Evolutionary conservation across 1,140 invertebrate genomes (phyloP), one percentile per base, ranked within the genome.

Genomic region (Meteorus sp.): DNA sequence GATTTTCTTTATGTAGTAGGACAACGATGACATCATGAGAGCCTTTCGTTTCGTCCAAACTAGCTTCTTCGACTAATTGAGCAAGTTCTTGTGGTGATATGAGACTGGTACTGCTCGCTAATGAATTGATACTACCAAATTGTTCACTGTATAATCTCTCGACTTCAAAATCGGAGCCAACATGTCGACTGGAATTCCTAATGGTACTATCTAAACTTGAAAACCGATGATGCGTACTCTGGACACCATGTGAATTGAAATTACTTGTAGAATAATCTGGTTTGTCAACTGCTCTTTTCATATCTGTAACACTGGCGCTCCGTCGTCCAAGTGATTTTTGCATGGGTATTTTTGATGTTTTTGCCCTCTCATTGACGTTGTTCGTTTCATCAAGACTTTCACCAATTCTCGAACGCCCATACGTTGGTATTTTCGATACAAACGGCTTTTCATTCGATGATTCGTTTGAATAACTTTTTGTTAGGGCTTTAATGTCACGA

Each of bases 11-110:
- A 64, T 86, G 85, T 20, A 87, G 71, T 2, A 86, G 75, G 1
- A 86, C 81, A n/a, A 86, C 85, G 29, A 82, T 71, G 11, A 87
- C 82, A 62, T 86, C 85, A 58, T 84, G 83, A 2, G 62, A 62
- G 15, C 72, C 63, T 2, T 71, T 62, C 29, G 80, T 70, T 44
- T 87, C 85, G 52, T 87, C 85, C 20, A 85, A 62, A 17, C 80
- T 84, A 53, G 84, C 85, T 45, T 88, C 86, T 47, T 87, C 85
- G 25, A 88, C 84, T 29, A 87, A 67, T 60, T 85, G 82, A 44
- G 85, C 84, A 17, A 87, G 64, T 70, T 87, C 85, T 79, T 86
- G 85, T 52, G 85, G 85, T 3, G 85, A 86, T 57, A 87, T 86
- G 2, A 86, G 72, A 59, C 85, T 86, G 0, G 85, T 86, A 25